These are phyloP conservation scores for Neodontobutis hainanensis DNA, from an alignment of 2,113 vertebrate genomes.

Conservation along the genomic window DNA sequence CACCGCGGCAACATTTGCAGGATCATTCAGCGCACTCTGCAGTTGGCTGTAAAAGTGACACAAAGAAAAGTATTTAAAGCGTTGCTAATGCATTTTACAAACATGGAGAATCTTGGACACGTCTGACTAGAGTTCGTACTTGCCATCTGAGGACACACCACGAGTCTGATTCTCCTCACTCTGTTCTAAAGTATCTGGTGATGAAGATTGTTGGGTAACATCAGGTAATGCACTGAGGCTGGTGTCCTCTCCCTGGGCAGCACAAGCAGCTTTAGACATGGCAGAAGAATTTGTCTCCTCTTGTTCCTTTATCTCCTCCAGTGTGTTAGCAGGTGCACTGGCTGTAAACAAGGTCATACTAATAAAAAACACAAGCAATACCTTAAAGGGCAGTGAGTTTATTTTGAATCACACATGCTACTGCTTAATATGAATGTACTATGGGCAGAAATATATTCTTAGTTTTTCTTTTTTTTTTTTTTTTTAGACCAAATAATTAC, in stretches of 20 bases:
- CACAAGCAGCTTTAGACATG: conserved; percentile 47
- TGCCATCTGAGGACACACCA: conserved; percentile 79
- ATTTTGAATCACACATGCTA: background rate
- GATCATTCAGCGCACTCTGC: conserved; percentile 29
- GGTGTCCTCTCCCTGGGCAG: conserved; percentile 63
- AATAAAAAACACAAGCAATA: background rate
- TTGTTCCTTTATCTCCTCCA: conserved; percentile 89
- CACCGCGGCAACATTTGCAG: conserved; percentile 22
- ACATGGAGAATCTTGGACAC: background rate
- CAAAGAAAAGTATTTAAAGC: conserved; percentile 30
- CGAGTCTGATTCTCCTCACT: conserved; percentile 72
- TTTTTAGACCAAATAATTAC: too few relatives aligned
- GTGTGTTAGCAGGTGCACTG: conserved; percentile 68
- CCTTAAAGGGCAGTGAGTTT: background rate
- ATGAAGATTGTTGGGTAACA: conserved; percentile 53
- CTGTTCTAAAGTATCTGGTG: conserved; percentile 49
- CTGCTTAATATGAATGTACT: background rate
- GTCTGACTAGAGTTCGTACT: conserved; percentile 72
- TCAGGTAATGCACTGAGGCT: conserved; percentile 63
- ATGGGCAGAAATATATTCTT: too few relatives aligned
- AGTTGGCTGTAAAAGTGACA: conserved; percentile 57
- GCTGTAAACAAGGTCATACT: conserved; percentile 45
- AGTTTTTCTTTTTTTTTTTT: too few relatives aligned
- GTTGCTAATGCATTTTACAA: conserved; percentile 18
- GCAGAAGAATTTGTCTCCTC: conserved; percentile 78